Evolutionary conservation across 1,140 invertebrate genomes (phyloP), one percentile per base, ranked within the genome.

Genomic region (Euglossa dilemma): DNA sequence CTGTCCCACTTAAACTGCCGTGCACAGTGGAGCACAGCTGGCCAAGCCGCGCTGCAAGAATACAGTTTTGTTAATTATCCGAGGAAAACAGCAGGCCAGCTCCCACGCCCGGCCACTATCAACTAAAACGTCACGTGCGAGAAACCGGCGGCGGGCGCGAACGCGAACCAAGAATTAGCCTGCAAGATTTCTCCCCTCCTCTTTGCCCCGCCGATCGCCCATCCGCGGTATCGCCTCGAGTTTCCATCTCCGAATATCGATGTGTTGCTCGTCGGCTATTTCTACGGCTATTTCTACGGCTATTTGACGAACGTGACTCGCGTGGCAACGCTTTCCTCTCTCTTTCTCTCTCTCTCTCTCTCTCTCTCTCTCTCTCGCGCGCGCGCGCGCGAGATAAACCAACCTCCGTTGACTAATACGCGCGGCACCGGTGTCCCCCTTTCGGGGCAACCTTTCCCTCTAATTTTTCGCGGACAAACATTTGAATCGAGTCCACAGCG

Each of bases 41-140:
- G 45, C 80, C 57, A 72, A 64, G 69, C 57, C 56, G 83, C 76
- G 50, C n/a, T 66, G 84, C 74, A 90, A 88, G 87, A 88, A 90
- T 88, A 85, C 83, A 88, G 86, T 91, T 92, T 92, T 84, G 89
- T 91, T 93, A 93, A 92, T 93, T 93, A 92, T 93, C 90, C 90
- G 86, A 89, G 83, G 89, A 91, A 90, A 92, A 90, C 88, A 92
- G 87, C 90, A 80, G 91, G 87, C 77, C 71, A 61, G 83, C 63
- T 92, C 91, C 87, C 91, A 92, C 91, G 89, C 83, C 85, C 82
- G 61, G 81, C 36, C 75, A 63, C 81, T 88, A 89, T 89, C 87
- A 77, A 87, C 57, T 66, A 66, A 72, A 85, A 85, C 84, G 80
- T 84, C 87, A 86, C 76, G 74, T 66, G 80, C 54, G 54, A 63